A percentile compares a stretch with the other conserved stretches of the same genome.
These are phyloP conservation scores for Brachionus manjavacas DNA, from an alignment of 1,140 invertebrate species.

Conservation along the genomic window DNA sequence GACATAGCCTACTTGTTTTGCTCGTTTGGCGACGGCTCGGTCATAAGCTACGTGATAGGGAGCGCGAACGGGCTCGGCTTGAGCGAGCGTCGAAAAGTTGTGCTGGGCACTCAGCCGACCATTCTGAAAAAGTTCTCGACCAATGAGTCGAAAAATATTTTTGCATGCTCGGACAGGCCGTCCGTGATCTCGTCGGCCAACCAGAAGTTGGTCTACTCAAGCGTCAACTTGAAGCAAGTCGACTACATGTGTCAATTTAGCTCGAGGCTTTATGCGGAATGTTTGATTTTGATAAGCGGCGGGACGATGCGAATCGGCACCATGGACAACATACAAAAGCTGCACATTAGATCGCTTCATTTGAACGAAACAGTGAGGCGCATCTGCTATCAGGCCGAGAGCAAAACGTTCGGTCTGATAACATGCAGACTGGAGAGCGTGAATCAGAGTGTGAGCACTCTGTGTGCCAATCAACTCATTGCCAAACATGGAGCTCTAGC, in stretches of 20 bases:
- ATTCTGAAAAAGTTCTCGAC: constrained; percentile 81
- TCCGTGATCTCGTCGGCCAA: constrained; percentile 98
- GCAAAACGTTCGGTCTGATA: constrained; percentile 87
- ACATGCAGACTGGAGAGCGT: constrained; percentile 76
- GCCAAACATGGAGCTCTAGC: constrained; percentile 47
- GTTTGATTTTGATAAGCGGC: constrained; percentile 87
- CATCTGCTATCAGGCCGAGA: constrained; percentile 88
- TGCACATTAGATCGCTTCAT: constrained; percentile 90
- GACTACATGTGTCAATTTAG: constrained; percentile 97
- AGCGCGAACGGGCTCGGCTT: constrained; percentile 47
- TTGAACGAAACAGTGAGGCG: constrained; percentile 82
- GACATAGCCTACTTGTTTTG: neutral
- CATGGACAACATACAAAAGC: constrained; percentile 96
- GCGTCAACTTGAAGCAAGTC: constrained; percentile 96
- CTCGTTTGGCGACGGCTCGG: constrained; percentile 37
- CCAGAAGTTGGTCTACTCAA: constrained; percentile 96
- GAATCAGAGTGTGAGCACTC: neutral
- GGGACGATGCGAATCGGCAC: constrained; percentile 90
- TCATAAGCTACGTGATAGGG: constrained; percentile 22
- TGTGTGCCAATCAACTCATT: neutral
- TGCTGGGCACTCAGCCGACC: constrained; percentile 92
- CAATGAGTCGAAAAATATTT: constrained; percentile 87
- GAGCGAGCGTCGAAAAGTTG: constrained; percentile 64
- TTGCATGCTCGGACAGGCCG: constrained; percentile 94
- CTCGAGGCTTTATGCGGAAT: constrained; percentile 85